Base-by-base conservation (phyloP, 2,888 invertebrate species). In the Trichopoda pennipes region DNA sequence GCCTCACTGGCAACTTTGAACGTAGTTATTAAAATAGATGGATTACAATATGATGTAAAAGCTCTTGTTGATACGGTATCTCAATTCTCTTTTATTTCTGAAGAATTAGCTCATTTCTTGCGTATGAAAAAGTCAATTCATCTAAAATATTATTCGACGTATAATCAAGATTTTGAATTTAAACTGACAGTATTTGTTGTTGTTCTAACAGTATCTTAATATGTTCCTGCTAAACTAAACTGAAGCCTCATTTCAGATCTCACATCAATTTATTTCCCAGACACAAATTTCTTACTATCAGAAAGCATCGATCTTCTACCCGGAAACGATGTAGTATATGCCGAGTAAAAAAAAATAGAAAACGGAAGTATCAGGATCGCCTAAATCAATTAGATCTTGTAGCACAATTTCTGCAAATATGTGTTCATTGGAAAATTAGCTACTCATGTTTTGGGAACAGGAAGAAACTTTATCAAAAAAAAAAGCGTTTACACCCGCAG, bases 301-400 rank as follows among this genome's bases (percentile, higher is more conserved):
- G 49, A 69, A 17, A 77, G 63, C 32, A 77, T 77, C 35, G 63
- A 81, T 8, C 28, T 28, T 51, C 38, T 81, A 17, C 35, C 76
- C 12, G 80, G 70, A 16, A 56, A 55, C 51, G 76, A 77, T 38
- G n/a, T n/a, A n/a, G 61, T 81, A 44, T 68, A 81, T 42, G 63
- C 49, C 14, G 60, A 76, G 3, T 8, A 32, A n/a, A 32, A 32
- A 32, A 6, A 32, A 6, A 8, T 32, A 32, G 4, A 32, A 32
- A 32, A n/a, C n/a, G n/a, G n/a, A n/a, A n/a, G n/a, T n/a, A n/a
- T n/a, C n/a, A n/a, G n/a, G n/a, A n/a, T n/a, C n/a, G n/a, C n/a
- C n/a, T n/a, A n/a, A n/a, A n/a, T n/a, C n/a, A n/a, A n/a, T n/a
- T n/a, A n/a, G n/a, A n/a, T n/a, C n/a, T n/a, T n/a, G n/a, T n/a